phyloP scores from a whole-genome alignment of 1,140 invertebrate species.

The Leptopilina clavipes region DNA sequence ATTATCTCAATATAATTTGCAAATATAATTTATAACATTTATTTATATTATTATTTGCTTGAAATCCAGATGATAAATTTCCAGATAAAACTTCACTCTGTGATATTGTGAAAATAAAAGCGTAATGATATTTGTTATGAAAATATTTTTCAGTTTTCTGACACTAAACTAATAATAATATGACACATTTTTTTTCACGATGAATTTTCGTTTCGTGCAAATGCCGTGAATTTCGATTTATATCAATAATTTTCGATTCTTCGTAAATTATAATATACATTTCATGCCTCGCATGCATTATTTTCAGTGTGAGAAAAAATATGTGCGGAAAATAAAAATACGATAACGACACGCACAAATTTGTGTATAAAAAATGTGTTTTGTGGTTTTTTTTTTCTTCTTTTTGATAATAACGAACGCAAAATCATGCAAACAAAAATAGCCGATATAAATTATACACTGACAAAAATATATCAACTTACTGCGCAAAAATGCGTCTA shows the following conservation, averaged over 20 bases:
- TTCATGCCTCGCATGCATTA: conserved; percentile 18
- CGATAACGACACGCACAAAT: neutral
- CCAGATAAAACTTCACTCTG: too few relatives aligned
- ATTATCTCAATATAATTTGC: too few relatives aligned
- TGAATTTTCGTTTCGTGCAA: conserved; percentile 9
- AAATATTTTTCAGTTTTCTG: neutral
- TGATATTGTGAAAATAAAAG: too few relatives aligned
- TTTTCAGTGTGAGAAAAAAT: neutral
- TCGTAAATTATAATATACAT: neutral
- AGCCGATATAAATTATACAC: neutral
- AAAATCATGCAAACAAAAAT: neutral
- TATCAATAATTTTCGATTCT: conserved; percentile 2
- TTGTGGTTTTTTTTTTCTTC: neutral
- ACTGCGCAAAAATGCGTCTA: conserved; percentile 10
- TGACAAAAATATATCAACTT: neutral
- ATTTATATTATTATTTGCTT: too few relatives aligned
- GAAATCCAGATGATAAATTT: too few relatives aligned
- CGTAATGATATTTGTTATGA: neutral
- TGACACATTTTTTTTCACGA: conserved; percentile 7
- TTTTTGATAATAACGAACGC: neutral
- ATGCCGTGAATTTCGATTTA: neutral
- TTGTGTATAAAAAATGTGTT: neutral
- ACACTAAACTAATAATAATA: neutral
- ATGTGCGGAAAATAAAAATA: conserved; percentile 3
- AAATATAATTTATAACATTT: too few relatives aligned